Percentiles rank a stretch among this genome's conserved stretches.
These are phyloP conservation scores for Neria commutata DNA, from an alignment of 2,888 invertebrate genomes.

Conservation along the genomic window DNA sequence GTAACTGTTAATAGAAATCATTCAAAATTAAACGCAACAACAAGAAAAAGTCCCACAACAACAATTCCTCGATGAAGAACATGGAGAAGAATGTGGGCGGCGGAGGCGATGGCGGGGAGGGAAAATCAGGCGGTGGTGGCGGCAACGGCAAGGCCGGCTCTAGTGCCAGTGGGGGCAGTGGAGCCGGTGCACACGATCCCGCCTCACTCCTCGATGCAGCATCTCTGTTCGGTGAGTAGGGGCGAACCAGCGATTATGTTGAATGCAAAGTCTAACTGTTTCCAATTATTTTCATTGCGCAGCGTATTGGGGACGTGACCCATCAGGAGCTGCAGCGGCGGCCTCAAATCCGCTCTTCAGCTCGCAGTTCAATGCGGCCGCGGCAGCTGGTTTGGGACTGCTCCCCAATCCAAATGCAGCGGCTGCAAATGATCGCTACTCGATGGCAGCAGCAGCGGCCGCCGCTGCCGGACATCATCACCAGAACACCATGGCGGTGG, in stretches of 20 bases:
- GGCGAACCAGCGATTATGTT: too few species aligned
- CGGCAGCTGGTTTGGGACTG: conserved; percentile 59
- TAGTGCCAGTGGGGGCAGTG: conserved; percentile 57
- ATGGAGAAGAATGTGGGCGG: conserved; percentile 86
- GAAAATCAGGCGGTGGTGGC: conserved; percentile 62
- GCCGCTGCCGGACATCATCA: conserved; percentile 64
- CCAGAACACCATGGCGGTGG: conserved; percentile 80
- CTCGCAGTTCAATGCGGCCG: conserved; percentile 61
- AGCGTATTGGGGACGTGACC: conserved; percentile 84
- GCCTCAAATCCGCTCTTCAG: conserved; percentile 61
- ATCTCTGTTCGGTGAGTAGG: conserved; percentile 71
- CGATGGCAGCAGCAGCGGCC: conserved; percentile 61
- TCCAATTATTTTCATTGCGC: conserved; percentile 29
- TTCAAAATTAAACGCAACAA: conserved; percentile 45
- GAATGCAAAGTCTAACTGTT: too few species aligned
- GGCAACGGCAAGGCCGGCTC: conserved; percentile 59
- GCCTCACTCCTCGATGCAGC: conserved; percentile 81
- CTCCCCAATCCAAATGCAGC: conserved; percentile 61
- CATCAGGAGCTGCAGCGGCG: conserved; percentile 60
- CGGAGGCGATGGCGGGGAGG: conserved; percentile 59
- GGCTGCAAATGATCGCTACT: conserved; percentile 61
- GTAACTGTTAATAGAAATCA: conserved; percentile 27
- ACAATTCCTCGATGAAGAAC: conserved; percentile 45
- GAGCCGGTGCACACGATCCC: conserved; percentile 64
- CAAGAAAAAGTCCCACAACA: conserved; percentile 31